Evolutionary conservation across 2,113 vertebrate species (phyloP).

Genomic region (Rhinoderma darwinii): DNA sequence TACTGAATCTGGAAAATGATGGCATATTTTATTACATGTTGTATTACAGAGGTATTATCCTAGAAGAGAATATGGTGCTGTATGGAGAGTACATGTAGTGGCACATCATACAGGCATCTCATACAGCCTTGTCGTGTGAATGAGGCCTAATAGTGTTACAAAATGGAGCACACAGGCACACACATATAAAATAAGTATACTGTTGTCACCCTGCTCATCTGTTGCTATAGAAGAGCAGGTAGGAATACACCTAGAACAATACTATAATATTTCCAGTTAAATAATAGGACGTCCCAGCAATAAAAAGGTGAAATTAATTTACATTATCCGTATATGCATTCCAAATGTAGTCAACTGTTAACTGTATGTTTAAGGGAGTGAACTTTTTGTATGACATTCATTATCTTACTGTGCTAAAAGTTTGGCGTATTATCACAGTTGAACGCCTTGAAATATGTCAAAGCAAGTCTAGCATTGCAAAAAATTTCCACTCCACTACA

Average conservation of each 20-base stretch:
- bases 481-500: neutral
- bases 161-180: no score
- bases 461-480: conserved; percentile 14
- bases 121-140: no score
- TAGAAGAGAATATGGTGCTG: no score
- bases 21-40: no score
- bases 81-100: no score
- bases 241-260: neutral
- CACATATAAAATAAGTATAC: no score
- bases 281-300: neutral
- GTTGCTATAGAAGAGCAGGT: neutral
- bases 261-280: neutral
- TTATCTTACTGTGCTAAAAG: conserved; percentile 12
- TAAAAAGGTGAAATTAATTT: neutral
- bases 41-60: no score
- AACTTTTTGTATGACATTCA: conserved; percentile 12
- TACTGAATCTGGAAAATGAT: no score
- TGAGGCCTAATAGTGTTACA: no score
- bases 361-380: neutral
- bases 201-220: neutral
- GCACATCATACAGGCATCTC: no score
- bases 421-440: neutral
- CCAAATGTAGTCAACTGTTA: neutral
- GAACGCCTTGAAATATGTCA: conserved; percentile 13
- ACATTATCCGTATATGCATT: neutral